Conservation (phyloP, 2,797 vertebrate genomes). For the Hylomyscus alleni region DNA sequence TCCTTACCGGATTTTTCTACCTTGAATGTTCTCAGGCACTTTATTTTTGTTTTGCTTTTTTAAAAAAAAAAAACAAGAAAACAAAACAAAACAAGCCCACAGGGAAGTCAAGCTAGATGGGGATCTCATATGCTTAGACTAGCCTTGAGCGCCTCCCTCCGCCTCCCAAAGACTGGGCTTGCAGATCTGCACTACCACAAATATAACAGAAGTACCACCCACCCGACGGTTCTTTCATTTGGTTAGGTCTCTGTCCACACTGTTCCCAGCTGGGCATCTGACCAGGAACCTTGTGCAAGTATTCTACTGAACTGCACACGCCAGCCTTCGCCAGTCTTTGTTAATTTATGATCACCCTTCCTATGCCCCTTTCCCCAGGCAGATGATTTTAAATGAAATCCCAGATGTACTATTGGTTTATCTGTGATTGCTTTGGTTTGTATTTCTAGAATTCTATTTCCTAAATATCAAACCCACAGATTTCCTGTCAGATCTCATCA, state of each 20-base stretch:
- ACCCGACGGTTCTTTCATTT: neutral
- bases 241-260: neutral
- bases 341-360: neutral
- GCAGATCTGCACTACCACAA: neutral
- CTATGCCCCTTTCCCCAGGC: neutral
- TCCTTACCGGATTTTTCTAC: neutral
- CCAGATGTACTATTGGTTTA: neutral
- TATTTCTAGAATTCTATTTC: slow-evolving; percentile 44
- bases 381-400: slow-evolving; percentile 47
- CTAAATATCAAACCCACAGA: neutral
- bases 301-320: neutral
- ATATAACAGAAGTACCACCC: neutral
- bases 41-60: slow-evolving; percentile 23
- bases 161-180: neutral
- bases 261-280: neutral
- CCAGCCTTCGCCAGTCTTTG: neutral
- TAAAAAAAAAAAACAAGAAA: neutral
- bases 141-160: neutral
- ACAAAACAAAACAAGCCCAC: neutral
- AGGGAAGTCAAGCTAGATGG: neutral
- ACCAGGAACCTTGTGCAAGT: neutral
- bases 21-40: neutral
- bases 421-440: slow-evolving; percentile 19
- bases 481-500: neutral
- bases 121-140: neutral